Conservation (phyloP, 2,113 vertebrate species). For the Myotis davidii region DNA sequence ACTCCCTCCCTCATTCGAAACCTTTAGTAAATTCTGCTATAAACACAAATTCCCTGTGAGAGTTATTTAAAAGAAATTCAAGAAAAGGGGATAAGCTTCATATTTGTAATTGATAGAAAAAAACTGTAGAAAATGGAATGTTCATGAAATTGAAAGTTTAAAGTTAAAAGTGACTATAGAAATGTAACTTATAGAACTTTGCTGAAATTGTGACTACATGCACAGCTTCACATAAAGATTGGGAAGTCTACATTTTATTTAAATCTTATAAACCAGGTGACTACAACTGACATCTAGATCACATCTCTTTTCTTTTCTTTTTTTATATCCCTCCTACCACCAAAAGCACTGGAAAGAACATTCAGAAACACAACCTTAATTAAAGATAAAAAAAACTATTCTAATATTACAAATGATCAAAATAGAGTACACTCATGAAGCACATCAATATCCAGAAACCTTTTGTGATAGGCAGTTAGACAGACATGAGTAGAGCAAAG, state of each 20-base stretch:
- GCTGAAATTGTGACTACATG: background rate
- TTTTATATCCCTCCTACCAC: background rate
- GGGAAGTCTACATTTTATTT: background rate
- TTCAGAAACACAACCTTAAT: background rate
- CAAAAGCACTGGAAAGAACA: background rate
- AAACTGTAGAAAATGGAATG: background rate
- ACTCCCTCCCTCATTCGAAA: background rate
- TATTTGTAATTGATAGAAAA: background rate
- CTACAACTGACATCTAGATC: background rate
- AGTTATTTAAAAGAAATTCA: background rate
- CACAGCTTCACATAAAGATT: background rate
- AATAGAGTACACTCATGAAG: background rate
- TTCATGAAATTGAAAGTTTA: background rate
- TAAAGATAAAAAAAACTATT: background rate
- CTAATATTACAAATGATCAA: background rate
- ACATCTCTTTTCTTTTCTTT: background rate
- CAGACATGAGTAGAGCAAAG: background rate
- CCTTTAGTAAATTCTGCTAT: background rate
- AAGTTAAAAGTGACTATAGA: background rate
- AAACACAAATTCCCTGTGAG: constrained; percentile 1
- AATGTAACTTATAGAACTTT: background rate
- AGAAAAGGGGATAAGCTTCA: background rate
- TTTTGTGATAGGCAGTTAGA: background rate
- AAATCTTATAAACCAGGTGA: background rate
- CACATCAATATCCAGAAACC: background rate